Conservation (phyloP, 2,797 vertebrate genomes). For the Pangasius mekongensis region DNA sequence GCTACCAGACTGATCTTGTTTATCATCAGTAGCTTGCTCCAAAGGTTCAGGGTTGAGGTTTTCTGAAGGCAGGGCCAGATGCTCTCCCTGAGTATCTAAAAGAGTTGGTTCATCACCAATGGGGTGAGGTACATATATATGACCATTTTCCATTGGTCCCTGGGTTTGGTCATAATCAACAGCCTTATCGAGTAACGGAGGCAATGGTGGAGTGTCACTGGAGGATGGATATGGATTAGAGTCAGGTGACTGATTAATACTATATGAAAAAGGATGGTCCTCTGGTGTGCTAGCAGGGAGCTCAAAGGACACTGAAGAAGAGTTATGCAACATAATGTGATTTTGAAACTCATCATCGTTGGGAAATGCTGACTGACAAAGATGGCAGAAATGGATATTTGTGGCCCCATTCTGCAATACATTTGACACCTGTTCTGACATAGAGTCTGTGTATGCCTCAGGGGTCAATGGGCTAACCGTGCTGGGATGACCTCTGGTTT, state of each 20-base stretch:
- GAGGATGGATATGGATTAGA: slow-evolving; percentile 71
- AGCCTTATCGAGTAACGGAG: slow-evolving; percentile 65
- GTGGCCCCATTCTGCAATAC: slow-evolving; percentile 68
- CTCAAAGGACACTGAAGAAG: slow-evolving; percentile 73
- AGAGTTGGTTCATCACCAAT: slow-evolving; percentile 67
- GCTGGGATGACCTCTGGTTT: slow-evolving; percentile 58
- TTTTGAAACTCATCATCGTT: slow-evolving; percentile 78
- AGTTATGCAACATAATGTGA: slow-evolving; percentile 82
- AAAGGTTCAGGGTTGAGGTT: slow-evolving; percentile 52
- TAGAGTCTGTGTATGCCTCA: slow-evolving; percentile 46
- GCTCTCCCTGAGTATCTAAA: slow-evolving; percentile 69
- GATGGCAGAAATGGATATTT: slow-evolving; percentile 72
- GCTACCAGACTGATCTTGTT: slow-evolving; percentile 59
- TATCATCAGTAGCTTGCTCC: slow-evolving; percentile 58
- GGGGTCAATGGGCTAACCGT: slow-evolving; percentile 43
- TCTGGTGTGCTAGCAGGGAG: slow-evolving; percentile 68
- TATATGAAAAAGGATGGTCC: slow-evolving; percentile 71
- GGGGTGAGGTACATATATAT: slow-evolving; percentile 72
- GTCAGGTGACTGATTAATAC: slow-evolving; percentile 71
- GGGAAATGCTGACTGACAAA: slow-evolving; percentile 78
- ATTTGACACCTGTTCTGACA: slow-evolving; percentile 54
- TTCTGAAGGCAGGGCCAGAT: slow-evolving; percentile 56
- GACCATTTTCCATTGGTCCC: slow-evolving; percentile 64
- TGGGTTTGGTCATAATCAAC: slow-evolving; percentile 66
- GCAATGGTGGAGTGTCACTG: slow-evolving; percentile 65